Evolutionary conservation across 2,888 invertebrate genomes (phyloP).

Genomic region (Drosophila fulvimacula): DNA sequence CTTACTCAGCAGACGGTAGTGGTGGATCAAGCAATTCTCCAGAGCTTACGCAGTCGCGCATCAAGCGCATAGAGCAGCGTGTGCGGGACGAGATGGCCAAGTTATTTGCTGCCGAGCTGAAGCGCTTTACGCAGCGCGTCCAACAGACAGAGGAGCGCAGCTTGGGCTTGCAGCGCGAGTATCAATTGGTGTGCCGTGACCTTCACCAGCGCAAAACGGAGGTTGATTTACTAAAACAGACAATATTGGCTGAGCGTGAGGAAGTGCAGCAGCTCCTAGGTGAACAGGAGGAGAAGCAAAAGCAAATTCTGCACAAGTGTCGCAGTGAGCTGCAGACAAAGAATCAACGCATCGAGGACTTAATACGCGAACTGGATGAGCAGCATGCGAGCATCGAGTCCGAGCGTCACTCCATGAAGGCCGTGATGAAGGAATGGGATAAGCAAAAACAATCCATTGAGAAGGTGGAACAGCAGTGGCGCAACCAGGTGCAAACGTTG

Average conservation of each 20-base stretch:
- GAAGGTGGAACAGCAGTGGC: constrained; percentile 85
- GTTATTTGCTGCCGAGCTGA: constrained; percentile 88
- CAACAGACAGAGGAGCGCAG: constrained; percentile 82
- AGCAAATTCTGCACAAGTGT: constrained; percentile 74
- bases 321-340: constrained; percentile 84
- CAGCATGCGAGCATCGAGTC: constrained; percentile 83
- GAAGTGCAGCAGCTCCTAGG: constrained; percentile 77
- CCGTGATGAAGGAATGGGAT: constrained; percentile 84
- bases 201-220: constrained; percentile 81
- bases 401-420: constrained; percentile 85
- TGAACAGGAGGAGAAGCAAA: constrained; percentile 79
- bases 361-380: constrained; percentile 79
- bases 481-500: constrained; percentile 85
- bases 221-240: constrained; percentile 83
- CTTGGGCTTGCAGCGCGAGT: constrained; percentile 71
- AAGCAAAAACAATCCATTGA: constrained; percentile 85
- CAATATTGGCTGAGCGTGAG: constrained; percentile 83
- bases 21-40: constrained; percentile 65
- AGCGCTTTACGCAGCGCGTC: constrained; percentile 85
- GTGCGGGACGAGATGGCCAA: constrained; percentile 89
- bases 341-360: constrained; percentile 83
- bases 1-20: constrained; percentile 8
- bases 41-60: constrained; percentile 81
- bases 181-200: constrained; percentile 71
- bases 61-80: constrained; percentile 83